Evolutionary conservation across 2,113 vertebrate species (phyloP).

Genomic region (Phrynosoma platyrhinos): DNA sequence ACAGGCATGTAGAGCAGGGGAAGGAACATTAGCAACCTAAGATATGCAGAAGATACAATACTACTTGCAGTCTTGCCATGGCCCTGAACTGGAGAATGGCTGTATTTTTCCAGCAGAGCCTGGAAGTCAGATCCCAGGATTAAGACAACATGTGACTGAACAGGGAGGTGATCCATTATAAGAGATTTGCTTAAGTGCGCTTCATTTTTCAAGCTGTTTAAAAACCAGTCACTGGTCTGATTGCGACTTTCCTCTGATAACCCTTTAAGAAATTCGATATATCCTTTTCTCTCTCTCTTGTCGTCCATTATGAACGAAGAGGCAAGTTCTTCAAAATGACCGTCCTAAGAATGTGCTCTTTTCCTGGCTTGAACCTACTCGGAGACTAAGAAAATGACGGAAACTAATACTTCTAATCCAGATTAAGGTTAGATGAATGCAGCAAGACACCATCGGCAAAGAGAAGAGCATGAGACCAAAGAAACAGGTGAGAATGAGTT

Average conservation of each 20-base stretch:
- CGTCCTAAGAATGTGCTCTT: slow-evolving; percentile 40
- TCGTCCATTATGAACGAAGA: neutral
- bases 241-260: neutral
- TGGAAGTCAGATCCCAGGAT: rapidly evolving
- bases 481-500: slow-evolving; percentile 26
- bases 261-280: neutral
- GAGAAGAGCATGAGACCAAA: slow-evolving; percentile 11
- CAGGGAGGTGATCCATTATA: rapidly evolving
- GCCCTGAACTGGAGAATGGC: rapidly evolving
- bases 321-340: neutral
- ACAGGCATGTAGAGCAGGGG: too few relatives aligned
- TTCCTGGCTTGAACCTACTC: slow-evolving; percentile 69
- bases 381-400: slow-evolving; percentile 61
- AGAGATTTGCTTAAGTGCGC: neutral
- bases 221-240: neutral
- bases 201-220: neutral
- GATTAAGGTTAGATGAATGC: slow-evolving; percentile 75
- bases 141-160: neutral
- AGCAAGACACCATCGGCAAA: neutral
- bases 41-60: too few relatives aligned
- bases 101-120: neutral
- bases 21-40: too few relatives aligned
- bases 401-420: slow-evolving; percentile 78
- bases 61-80: too few relatives aligned
- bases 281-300: neutral